These are phyloP conservation scores for Myripristis murdjan DNA, from an alignment of 2,797 vertebrate genomes.

Conservation along the genomic window DNA sequence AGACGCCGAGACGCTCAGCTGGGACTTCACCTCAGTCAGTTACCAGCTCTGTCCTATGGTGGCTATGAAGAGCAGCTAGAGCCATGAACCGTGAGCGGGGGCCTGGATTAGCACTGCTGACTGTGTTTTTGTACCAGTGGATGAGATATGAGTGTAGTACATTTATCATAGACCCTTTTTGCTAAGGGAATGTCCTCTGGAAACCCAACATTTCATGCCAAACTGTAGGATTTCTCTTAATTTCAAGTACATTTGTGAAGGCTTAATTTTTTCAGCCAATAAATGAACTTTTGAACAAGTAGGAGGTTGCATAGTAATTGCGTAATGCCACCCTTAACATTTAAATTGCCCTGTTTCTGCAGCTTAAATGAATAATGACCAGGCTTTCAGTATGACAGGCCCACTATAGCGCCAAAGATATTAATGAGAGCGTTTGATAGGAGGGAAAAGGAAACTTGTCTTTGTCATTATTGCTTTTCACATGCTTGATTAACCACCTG, in stretches of 20 bases:
- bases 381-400: neutral
- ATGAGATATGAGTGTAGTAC: neutral
- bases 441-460: constrained; percentile 1
- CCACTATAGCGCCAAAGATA: neutral
- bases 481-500: neutral
- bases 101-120: no score
- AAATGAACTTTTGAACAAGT: constrained; percentile 12
- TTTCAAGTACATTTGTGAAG: neutral
- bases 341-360: constrained; percentile 4
- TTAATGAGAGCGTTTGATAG: neutral
- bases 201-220: neutral
- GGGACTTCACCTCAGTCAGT: neutral
- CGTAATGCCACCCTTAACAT: neutral
- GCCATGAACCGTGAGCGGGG: no score
- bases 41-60: neutral
- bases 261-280: neutral
- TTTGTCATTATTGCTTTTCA: neutral
- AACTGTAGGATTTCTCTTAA: neutral
- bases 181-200: neutral
- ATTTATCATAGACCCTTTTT: neutral
- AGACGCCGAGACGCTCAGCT: neutral
- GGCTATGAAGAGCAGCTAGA: no score
- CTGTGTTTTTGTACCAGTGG: no score
- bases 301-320: constrained; percentile 8
- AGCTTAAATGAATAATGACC: constrained; percentile 8